Conservation (phyloP, 2,888 invertebrate species). For the Galerucella nymphaeae region DNA sequence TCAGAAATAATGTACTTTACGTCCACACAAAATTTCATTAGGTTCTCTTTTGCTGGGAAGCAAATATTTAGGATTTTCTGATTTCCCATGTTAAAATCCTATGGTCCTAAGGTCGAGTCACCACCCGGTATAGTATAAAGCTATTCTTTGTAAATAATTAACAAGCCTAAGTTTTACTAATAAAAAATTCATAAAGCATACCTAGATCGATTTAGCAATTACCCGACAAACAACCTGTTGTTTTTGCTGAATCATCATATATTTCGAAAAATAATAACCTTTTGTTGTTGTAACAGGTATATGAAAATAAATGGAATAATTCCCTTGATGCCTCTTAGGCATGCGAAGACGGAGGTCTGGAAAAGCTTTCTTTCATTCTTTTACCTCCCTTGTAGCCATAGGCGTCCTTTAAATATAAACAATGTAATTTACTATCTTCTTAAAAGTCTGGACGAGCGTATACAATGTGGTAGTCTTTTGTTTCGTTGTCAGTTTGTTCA, state of each 20-base stretch:
- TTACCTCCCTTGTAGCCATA: constrained; percentile 22
- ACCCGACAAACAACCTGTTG: constrained; percentile 20
- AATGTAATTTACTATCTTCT: neutral
- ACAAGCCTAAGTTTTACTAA: neutral
- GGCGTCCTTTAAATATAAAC: constrained; percentile 14
- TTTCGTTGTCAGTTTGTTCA: neutral
- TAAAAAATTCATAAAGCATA: neutral
- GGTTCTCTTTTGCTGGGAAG: too few relatives aligned
- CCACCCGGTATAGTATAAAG: too few relatives aligned
- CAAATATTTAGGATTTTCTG: too few relatives aligned
- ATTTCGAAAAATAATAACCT: constrained; percentile 41
- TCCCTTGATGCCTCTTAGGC: constrained; percentile 33
- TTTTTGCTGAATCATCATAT: constrained; percentile 36
- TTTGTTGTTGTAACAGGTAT: constrained; percentile 39
- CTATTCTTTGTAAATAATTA: neutral
- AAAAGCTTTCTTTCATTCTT: constrained; percentile 30
- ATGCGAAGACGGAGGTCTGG: constrained; percentile 23
- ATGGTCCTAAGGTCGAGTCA: too few relatives aligned
- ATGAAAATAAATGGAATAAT: constrained; percentile 48
- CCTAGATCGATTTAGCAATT: constrained; percentile 8
- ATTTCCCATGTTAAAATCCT: too few relatives aligned
- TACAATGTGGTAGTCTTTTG: neutral
- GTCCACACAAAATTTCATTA: too few relatives aligned
- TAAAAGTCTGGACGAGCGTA: neutral
- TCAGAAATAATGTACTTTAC: too few relatives aligned